phyloP scores from a whole-genome alignment of 2,797 vertebrate species.

The Gallirallus australis region DNA sequence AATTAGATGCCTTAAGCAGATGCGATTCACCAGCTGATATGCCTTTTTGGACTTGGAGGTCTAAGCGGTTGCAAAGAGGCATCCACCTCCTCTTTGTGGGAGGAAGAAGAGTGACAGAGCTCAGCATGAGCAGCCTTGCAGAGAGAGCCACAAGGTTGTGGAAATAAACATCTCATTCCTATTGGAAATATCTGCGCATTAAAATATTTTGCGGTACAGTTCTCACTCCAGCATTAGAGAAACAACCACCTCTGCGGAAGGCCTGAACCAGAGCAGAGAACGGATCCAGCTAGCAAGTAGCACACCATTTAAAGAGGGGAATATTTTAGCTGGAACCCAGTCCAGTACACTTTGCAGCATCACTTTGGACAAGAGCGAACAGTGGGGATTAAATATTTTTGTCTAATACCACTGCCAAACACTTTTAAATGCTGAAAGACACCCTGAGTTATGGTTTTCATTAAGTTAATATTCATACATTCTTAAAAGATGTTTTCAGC shows the following conservation, averaged over 20 bases:
- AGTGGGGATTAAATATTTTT: not conserved
- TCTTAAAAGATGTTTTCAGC: not conserved
- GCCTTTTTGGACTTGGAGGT: not conserved
- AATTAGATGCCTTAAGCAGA: not conserved
- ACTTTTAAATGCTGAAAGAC: not conserved
- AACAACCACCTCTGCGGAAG: not conserved
- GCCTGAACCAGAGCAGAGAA: not conserved
- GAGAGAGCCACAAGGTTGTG: rapidly evolving
- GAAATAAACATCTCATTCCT: not conserved
- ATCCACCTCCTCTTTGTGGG: not conserved
- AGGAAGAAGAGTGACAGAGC: not conserved
- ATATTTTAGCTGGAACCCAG: not conserved
- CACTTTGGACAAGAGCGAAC: not conserved
- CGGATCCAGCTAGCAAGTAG: not conserved
- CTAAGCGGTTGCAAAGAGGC: not conserved
- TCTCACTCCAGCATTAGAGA: not conserved
- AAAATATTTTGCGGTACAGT: not conserved
- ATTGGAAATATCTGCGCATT: not conserved
- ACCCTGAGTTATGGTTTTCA: not conserved
- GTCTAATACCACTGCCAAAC: not conserved
- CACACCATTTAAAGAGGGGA: not conserved
- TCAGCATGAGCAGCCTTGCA: not conserved
- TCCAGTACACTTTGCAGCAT: not conserved
- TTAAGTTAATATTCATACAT: not conserved
- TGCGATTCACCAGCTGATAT: not conserved